Conservation (phyloP, 1,140 invertebrate genomes). For the Triops cancriformis region DNA sequence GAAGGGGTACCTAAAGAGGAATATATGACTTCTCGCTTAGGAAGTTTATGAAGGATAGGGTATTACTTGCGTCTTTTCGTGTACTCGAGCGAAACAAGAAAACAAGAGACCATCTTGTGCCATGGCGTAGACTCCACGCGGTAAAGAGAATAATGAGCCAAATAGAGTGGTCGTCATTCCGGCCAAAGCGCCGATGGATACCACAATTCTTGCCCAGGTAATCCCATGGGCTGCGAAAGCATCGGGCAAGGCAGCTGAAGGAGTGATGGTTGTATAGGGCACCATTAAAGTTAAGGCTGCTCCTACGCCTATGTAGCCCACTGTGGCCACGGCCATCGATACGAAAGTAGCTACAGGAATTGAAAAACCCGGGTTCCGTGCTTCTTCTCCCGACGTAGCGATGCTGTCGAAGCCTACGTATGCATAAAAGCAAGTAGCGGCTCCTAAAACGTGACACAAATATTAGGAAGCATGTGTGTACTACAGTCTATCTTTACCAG, state of each 20-base stretch:
- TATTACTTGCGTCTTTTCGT: conserved; percentile 55
- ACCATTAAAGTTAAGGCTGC: conserved; percentile 73
- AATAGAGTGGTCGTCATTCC: conserved; percentile 79
- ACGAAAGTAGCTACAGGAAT: conserved; percentile 72
- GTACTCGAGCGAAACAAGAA: conserved; percentile 63
- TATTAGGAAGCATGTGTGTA: background rate
- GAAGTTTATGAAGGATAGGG: background rate
- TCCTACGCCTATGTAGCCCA: conserved; percentile 71
- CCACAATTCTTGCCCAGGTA: conserved; percentile 76
- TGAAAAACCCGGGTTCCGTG: conserved; percentile 63
- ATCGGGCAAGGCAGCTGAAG: conserved; percentile 70
- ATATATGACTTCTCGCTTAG: background rate
- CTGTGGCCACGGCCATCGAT: conserved; percentile 67
- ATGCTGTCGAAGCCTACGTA: conserved; percentile 81
- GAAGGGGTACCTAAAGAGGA: conserved; percentile 56
- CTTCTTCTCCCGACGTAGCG: conserved; percentile 75
- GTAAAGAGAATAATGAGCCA: conserved; percentile 72
- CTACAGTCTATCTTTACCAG: background rate
- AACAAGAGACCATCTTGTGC: conserved; percentile 77
- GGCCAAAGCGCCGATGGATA: conserved; percentile 76
- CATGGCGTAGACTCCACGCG: conserved; percentile 80
- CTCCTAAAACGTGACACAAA: conserved; percentile 44
- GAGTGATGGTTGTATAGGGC: conserved; percentile 60
- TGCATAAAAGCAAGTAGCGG: conserved; percentile 82
- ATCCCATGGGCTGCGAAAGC: conserved; percentile 56